Evolutionary conservation across 2,113 vertebrate genomes (phyloP), one percentile per base, ranked within the genome.

Genomic region (Pygathrix nemaeus): DNA sequence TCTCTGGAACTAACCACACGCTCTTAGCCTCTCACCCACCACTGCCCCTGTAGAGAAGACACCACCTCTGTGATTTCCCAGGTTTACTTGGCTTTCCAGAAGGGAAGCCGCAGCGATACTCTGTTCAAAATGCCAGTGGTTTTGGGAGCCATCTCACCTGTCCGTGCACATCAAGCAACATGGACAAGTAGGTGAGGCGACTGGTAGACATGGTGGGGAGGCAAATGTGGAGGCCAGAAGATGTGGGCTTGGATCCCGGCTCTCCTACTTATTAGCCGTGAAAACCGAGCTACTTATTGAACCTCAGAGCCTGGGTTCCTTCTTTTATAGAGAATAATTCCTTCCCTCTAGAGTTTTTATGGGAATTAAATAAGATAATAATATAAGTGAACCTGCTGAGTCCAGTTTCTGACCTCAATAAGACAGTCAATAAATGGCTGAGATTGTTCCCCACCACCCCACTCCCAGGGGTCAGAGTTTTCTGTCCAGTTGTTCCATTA

Each of bases 301-400:
- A 32, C 5, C 30, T 75, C 66, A 25, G 61, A 87, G 92, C 64
- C 80, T 80, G 61, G 52, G 27, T 38, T 78, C 92, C 91, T 59
- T 96, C 64, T 70, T 90, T 93, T 84, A n/a, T 5, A 81, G n/a
- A 87, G 66, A 61, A 50, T 20, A 70, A 80, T 81, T 78, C 78
- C 35, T 89, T 21, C 83, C 73, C 87, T 70, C 35, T 32, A 81
- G 90, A 16, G 32, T 61, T 83, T 86, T 32, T 25, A 13, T 80
- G 82, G 76, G 79, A 94, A 90, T 48, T 48, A 85, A 83, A 55
- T 64, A 90, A 95, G 20, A 40, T 40, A 73, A 59, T 92, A 38
- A 95, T 61, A 7, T 14, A 61, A 38, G 84, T 3, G 80, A 96
- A 81, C 72, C 59, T 38, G 38, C 38, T 8, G 30, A 27, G 55